Base-by-base conservation (phyloP, 1,140 invertebrate species). In the Ephestia elutella region DNA sequence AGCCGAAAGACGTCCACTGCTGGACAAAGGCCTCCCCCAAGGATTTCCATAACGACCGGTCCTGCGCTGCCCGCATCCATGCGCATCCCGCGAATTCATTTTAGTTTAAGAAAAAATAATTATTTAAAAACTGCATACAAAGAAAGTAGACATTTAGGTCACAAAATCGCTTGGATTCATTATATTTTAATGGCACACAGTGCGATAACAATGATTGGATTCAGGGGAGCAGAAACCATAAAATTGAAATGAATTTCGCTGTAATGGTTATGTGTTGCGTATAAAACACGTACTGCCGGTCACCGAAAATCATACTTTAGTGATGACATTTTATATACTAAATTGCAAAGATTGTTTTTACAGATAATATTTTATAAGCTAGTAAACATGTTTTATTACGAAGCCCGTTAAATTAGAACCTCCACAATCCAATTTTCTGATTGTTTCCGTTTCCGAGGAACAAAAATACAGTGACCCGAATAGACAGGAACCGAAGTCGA, bases 201-300 rank as follows among this genome's bases (percentile, higher is more conserved):
- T 77, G 77, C 85, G 82, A 87, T 87, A 87, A 84, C 77, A 85
- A 77, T 87, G 77, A 87, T 87, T 87, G 85, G 81, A 85, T 85
- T 83, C 85, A 82, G 75, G 80, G 73, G 75, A 85, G 78, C 81
- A 83, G 76, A 83, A 79, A 83, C 81, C 78, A 85, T 87, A 86
- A 87, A 87, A 86, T 83, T 82, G 80, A 87, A 87, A 87, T 87
- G 82, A 87, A 87, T 86, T 86, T 84, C 73, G 70, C 72, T 72
- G 78, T 83, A 85, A 86, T 86, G 82, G 80, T 84, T 86, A 87
- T 82, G 71, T 78, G 80, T 67, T 69, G 70, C 73, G 68, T 79
- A 80, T 87, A 82, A 87, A 87, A 86, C 71, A 78, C 76, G 69
- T 76, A 70, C 65, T 44, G 13, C 71, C 75, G 73, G 79, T 73